A percentile compares a stretch with the other conserved stretches of the same genome.
phyloP scores from a whole-genome alignment of 2,888 invertebrate species.

The Stenolophus ochropezus region DNA sequence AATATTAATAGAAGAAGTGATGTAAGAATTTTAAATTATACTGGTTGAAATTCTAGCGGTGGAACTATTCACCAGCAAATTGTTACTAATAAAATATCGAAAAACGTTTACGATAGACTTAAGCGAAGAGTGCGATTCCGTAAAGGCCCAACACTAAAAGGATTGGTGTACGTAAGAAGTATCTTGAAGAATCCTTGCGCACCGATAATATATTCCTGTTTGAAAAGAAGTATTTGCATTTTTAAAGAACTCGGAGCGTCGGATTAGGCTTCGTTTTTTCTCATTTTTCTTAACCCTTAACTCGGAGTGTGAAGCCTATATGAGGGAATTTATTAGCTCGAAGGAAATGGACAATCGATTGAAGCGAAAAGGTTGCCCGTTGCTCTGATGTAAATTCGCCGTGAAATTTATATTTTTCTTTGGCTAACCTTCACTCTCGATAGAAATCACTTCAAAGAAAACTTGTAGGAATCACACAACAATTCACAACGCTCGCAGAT shows the following conservation, averaged over 20 bases:
- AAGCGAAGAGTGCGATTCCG: neutral
- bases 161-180: neutral
- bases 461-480: neutral
- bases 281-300: slow-evolving; percentile 30
- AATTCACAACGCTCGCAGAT: neutral
- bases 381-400: slow-evolving; percentile 7
- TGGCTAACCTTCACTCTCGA: neutral
- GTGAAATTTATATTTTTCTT: slow-evolving; percentile 21
- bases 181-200: neutral
- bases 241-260: slow-evolving; percentile 22
- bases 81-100: slow-evolving; percentile 48
- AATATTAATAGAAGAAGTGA: slow-evolving; percentile 15
- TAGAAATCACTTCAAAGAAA: neutral
- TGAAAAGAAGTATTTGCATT: slow-evolving; percentile 44
- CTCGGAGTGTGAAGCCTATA: slow-evolving; percentile 18
- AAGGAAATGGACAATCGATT: slow-evolving; percentile 32
- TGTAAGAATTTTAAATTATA: slow-evolving; percentile 3
- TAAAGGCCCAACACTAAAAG: neutral
- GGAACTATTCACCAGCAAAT: slow-evolving; percentile 24
- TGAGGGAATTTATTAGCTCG: slow-evolving; percentile 12
- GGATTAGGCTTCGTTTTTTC: slow-evolving; percentile 25
- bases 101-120: slow-evolving; percentile 42
- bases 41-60: slow-evolving; percentile 9
- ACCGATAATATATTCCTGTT: slow-evolving; percentile 36
- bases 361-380: neutral